Evolutionary conservation across 2,797 vertebrate species (phyloP).

Genomic region (Delichon dasypus): DNA sequence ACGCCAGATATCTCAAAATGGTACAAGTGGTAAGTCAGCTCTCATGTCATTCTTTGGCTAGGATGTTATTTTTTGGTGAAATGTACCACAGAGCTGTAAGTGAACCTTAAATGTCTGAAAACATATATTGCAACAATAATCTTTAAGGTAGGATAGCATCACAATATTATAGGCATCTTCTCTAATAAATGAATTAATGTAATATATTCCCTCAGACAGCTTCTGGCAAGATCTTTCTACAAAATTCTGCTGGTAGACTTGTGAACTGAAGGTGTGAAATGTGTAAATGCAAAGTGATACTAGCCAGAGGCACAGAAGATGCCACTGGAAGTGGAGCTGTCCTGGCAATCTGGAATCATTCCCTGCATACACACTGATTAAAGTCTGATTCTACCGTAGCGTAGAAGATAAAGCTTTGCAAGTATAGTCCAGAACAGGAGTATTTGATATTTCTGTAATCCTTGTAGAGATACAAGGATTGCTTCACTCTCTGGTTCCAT

Average conservation of each 20-base stretch:
- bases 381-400: neutral
- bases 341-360: neutral
- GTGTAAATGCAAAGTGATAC: neutral
- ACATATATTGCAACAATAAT: neutral
- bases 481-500: neutral
- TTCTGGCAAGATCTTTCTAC: neutral
- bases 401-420: neutral
- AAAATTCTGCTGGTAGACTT: neutral
- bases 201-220: neutral
- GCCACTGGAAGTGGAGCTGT: neutral
- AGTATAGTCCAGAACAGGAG: neutral
- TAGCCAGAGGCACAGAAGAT: neutral
- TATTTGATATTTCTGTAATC: neutral
- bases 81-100: neutral
- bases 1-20: conserved; percentile 97
- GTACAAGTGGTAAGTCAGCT: conserved; percentile 92
- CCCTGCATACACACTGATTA: neutral
- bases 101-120: neutral
- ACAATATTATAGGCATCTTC: neutral
- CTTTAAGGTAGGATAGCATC: neutral
- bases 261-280: conserved; percentile 2
- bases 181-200: neutral
- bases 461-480: neutral
- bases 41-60: conserved; percentile 12
- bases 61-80: neutral